Percentiles rank a stretch among this genome's conserved stretches.
phyloP scores from a whole-genome alignment of 2,888 invertebrate species.

The Escarpia spicata region DNA sequence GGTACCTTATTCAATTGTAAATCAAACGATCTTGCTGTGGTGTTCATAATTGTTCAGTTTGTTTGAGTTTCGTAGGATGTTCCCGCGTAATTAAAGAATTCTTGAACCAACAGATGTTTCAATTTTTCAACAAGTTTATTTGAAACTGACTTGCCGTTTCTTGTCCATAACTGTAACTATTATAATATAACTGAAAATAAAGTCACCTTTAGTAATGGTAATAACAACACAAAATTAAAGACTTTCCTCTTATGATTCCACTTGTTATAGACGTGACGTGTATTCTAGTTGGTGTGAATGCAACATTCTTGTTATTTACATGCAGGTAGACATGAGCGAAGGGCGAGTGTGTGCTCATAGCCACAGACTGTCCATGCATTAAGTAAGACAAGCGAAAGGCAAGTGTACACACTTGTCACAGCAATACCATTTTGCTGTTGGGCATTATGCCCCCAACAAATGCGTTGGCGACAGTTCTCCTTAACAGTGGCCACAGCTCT shows the following conservation, averaged over 20 bases:
- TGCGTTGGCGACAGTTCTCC: slow-evolving; percentile 33
- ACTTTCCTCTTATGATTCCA: not conserved
- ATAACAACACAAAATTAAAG: not conserved
- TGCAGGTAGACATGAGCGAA: not conserved
- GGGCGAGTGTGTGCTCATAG: slow-evolving; percentile 10
- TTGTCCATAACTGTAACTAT: not conserved
- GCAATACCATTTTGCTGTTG: slow-evolving; percentile 41
- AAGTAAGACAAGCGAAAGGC: not conserved
- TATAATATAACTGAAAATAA: not conserved
- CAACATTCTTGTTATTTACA: not conserved
- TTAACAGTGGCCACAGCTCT: not conserved
- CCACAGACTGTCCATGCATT: slow-evolving; percentile 11
- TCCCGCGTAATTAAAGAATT: not conserved
- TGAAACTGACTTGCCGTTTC: not conserved
- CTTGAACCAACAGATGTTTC: not conserved
- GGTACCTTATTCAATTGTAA: not conserved
- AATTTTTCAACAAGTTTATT: not conserved
- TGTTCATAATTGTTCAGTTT: not conserved
- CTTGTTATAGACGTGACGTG: not conserved
- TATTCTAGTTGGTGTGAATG: not conserved
- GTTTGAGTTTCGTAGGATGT: not conserved
- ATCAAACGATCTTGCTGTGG: not conserved
- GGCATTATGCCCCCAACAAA: slow-evolving; percentile 37
- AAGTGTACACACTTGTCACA: slow-evolving; percentile 4
- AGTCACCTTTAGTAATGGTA: not conserved